Percentiles rank a stretch among this genome's conserved stretches.
These are phyloP conservation scores for Germaria angustata DNA, from an alignment of 2,888 invertebrate genomes.

Conservation along the genomic window DNA sequence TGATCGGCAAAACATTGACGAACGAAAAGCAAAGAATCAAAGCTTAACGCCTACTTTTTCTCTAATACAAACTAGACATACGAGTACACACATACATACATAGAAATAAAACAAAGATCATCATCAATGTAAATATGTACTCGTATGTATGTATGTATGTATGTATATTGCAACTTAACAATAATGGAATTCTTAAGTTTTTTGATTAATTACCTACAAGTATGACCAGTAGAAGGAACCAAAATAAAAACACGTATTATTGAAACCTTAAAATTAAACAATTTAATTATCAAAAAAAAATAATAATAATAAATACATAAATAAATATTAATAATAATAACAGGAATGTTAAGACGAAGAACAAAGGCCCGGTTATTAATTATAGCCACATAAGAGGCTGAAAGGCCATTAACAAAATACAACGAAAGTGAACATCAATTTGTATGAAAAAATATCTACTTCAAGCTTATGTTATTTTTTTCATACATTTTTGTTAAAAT, in stretches of 20 bases:
- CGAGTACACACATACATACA: no score
- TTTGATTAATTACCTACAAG: conserved; percentile 21
- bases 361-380: conserved; percentile 19
- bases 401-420: neutral
- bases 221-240: conserved; percentile 1
- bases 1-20: no score
- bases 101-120: neutral
- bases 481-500: neutral
- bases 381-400: conserved; percentile 21
- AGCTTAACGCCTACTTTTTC: neutral
- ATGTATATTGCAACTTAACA: no score
- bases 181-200: neutral
- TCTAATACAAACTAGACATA: neutral
- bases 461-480: neutral
- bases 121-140: neutral
- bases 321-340: no score
- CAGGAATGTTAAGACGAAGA: neutral
- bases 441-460: neutral
- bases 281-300: neutral
- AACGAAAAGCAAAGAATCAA: no score
- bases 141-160: no score
- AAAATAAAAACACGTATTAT: neutral
- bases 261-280: neutral
- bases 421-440: neutral
- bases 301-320: no score